Percentiles rank a stretch among this genome's conserved stretches.
phyloP scores from a whole-genome alignment of 2,888 invertebrate species.

The Drosophila flavopinicola region DNA sequence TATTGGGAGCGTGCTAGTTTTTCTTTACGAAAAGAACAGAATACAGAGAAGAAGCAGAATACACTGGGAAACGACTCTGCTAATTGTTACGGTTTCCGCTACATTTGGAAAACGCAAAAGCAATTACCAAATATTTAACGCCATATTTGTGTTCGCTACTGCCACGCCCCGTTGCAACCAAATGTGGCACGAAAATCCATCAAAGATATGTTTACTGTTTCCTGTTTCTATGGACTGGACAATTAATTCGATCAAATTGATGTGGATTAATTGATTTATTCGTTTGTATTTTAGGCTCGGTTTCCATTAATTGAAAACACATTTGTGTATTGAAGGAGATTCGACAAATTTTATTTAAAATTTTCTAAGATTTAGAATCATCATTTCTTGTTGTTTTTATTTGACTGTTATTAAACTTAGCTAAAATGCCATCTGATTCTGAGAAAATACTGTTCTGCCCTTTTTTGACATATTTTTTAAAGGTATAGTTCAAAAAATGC shows the following conservation, averaged over 20 bases:
- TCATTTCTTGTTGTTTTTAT: too few relatives aligned
- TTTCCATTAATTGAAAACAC: background rate
- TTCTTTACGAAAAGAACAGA: constrained; percentile 1
- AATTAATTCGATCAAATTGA: constrained; percentile 25
- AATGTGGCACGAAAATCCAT: constrained; percentile 60
- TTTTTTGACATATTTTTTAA: too few relatives aligned
- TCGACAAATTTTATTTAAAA: too few relatives aligned
- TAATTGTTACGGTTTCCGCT: constrained; percentile 72
- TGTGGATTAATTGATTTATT: constrained; percentile 33
- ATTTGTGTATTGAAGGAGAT: background rate
- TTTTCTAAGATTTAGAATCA: too few relatives aligned
- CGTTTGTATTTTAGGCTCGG: constrained; percentile 1
- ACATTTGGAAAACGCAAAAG: constrained; percentile 9
- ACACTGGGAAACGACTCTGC: constrained; percentile 24
- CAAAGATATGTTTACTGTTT: constrained; percentile 36
- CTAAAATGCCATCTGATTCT: too few relatives aligned
- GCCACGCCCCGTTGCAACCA: constrained; percentile 54
- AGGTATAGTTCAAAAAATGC: too few relatives aligned
- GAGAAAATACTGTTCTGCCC: too few relatives aligned
- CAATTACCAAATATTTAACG: constrained; percentile 66
- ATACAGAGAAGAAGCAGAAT: constrained; percentile 6
- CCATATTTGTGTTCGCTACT: constrained; percentile 56
- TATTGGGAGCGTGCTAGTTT: constrained; percentile 60
- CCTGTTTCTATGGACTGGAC: constrained; percentile 48
- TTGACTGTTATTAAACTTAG: too few relatives aligned